Evolutionary conservation across 2,888 invertebrate genomes (phyloP), one percentile per base, ranked within the genome.

Genomic region (Dermolepida albohirtum): DNA sequence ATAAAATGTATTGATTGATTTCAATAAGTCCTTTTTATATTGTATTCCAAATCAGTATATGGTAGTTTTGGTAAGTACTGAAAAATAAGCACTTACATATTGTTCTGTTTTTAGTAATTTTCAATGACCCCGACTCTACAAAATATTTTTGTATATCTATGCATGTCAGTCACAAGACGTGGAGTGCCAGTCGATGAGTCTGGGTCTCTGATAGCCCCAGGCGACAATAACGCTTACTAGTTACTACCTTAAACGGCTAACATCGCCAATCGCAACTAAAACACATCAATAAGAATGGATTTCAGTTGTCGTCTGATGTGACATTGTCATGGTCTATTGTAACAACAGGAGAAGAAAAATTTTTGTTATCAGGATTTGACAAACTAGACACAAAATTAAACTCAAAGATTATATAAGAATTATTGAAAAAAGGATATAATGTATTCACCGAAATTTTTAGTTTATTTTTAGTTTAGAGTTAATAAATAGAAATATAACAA

Each of bases 141-240:
- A 49, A 12, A 49, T 12, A 49, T 8, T 11, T 49, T 22, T 22
- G n/a, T 49, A 50, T 27, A 50, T 11, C 7, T 49, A 16, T 10
- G 10, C 29, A 29, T 51, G 51, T 29, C 29, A 51, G 49, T 66
- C 66, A 66, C 50, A 16, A 43, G 43, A 39, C 39, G 29, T 51
- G 29, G 51, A 47, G 65, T 65, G 68, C 65, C 68, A 68, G 68
- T 59, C 67, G 41, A 52, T 41, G 50, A 51, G 67, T 68, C 68
- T 68, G 68, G 68, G 68, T 66, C 68, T 62, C 49, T 14, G 51
- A 14, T 65, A 34, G 68, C 68, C 65, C 29, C 43, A 51, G 59
- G 68, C 68, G n/a, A 34, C 57, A 29, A 41, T 51, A 63, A 12
- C 63, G 64, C 64, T 49, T 64, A 64, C 64, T 64, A 64, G 51